These are phyloP conservation scores for Panthera tigris DNA, from an alignment of 2,113 vertebrate species.

Conservation along the genomic window DNA sequence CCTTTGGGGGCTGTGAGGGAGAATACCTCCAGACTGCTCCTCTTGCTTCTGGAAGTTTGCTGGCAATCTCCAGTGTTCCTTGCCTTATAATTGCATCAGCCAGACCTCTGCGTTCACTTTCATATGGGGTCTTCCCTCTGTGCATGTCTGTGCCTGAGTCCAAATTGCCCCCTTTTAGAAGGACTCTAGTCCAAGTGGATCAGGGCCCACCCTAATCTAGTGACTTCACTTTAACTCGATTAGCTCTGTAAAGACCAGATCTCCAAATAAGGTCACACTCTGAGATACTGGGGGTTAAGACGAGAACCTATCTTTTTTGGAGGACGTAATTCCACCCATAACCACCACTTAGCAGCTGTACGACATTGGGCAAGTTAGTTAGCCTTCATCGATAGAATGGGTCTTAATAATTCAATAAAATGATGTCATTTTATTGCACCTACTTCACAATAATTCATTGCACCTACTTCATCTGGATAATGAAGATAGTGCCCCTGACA, in stretches of 20 bases:
- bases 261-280: background rate
- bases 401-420: background rate
- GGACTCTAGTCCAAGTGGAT: background rate
- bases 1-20: background rate
- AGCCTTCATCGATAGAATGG: background rate
- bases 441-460: background rate
- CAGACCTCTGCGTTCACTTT: background rate
- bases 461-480: background rate
- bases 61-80: background rate
- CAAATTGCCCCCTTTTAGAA: background rate
- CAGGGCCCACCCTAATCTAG: background rate
- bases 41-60: fast-evolving
- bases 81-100: too few species aligned
- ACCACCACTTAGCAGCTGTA: background rate
- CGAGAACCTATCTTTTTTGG: background rate
- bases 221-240: background rate
- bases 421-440: too few species aligned
- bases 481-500: background rate
- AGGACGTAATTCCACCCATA: background rate
- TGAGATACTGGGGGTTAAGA: background rate
- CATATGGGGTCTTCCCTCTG: fast-evolving
- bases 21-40: background rate
- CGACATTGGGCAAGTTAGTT: background rate
- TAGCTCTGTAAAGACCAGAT: background rate
- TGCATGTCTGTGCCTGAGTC: background rate